Percentiles rank a stretch among this genome's conserved stretches.
Conservation (phyloP, 2,888 invertebrate species). For the Brenthis daphne region DNA sequence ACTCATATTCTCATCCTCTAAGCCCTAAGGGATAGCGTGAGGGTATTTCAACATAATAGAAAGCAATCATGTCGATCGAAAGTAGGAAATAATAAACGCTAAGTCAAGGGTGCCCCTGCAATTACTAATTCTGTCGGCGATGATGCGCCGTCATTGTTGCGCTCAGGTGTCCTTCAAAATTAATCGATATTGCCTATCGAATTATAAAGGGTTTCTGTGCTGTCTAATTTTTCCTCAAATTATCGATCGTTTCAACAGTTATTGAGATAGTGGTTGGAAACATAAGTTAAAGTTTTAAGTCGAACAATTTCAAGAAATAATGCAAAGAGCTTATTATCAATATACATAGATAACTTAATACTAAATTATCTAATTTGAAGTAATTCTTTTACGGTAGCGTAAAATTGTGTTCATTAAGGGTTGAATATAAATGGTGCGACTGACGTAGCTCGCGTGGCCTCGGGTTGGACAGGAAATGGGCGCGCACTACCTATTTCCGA, state of each 20-base stretch:
- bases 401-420: conserved; percentile 7
- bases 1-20: no score
- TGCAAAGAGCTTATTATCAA: no score
- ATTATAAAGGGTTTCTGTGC: conserved; percentile 15
- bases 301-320: no score
- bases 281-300: no score
- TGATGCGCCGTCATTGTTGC: conserved; percentile 11
- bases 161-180: conserved; percentile 15
- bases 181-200: conserved; percentile 21
- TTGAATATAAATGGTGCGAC: conserved; percentile 13
- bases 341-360: no score
- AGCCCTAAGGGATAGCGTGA: neutral
- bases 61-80: neutral
- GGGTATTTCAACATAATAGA: neutral
- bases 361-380: no score
- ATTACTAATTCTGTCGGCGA: conserved; percentile 11
- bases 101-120: neutral
- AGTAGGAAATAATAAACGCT: neutral
- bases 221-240: conserved; percentile 2
- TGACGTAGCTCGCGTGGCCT: conserved; percentile 15
- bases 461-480: conserved; percentile 39
- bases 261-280: neutral
- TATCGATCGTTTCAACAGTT: neutral
- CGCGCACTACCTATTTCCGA: conserved; percentile 43
- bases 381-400: neutral